Evolutionary conservation across 2,888 invertebrate genomes (phyloP), one percentile per base, ranked within the genome.

Genomic region (Apodemia mormo): DNA sequence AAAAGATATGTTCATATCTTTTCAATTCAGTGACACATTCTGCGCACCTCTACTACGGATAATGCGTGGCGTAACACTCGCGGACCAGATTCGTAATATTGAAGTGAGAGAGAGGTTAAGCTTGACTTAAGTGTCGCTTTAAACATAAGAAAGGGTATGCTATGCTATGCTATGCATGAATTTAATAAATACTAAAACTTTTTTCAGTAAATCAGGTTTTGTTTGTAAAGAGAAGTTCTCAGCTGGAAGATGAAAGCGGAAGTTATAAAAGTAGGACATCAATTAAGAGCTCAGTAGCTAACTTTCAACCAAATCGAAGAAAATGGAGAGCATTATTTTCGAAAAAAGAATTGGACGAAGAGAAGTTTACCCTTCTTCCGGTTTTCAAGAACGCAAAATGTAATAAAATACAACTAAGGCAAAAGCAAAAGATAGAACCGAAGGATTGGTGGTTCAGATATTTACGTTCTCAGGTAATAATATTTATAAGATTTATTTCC

Each of bases 361-460:
- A 89, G 76, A 81, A 87, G 75, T 81, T 77, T 54, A 82, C 81
- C 0, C 77, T 90, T 22, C 79, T 92, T 0, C 91, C 91, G 3
- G 76, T 85, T 52, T 80, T 80, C 29, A 71, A 75, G 80, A 81
- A 49, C 72, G 80, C 68, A 80, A 77, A 45, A 70, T 76, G 49
- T 49, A 75, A 68, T 70, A 72, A 0, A 79, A 77, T 37, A 64
- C 76, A 22, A 9, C 70, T 0, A 78, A 77, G 29, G 75, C 76
- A 61, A 69, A 54, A 0, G 12, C 70, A 0, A 72, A 45, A 66
- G 22, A 66, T 68, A 0, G 81, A 79, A 40, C 67, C 76, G 8
- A 83, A 76, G 54, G 85, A 88, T 75, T 91, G 92, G 92, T 92
- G 92, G 92, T 76, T 75, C 33, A 83, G 84, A 79, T 91, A 85